These are phyloP conservation scores for Manduca sexta DNA, from an alignment of 1,140 invertebrate species.

Conservation along the genomic window DNA sequence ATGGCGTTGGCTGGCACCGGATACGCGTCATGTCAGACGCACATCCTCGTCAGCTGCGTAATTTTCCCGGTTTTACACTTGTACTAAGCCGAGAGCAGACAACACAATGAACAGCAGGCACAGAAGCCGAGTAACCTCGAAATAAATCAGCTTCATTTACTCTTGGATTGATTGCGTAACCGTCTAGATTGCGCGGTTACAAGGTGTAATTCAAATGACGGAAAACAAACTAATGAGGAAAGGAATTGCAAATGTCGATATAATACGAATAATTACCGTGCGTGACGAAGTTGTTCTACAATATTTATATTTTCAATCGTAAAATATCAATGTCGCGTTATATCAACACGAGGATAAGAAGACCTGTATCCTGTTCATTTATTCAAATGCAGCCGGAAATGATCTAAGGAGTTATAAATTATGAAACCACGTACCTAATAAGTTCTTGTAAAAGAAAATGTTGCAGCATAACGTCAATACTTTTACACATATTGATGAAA, in stretches of 20 bases:
- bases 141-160: constrained; percentile 51
- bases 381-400: too few relatives aligned
- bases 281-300: too few relatives aligned
- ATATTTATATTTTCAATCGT: too few relatives aligned
- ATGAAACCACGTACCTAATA: too few relatives aligned
- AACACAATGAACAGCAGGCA: constrained; percentile 21
- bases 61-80: constrained; percentile 53
- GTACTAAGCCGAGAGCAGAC: constrained; percentile 8
- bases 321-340: too few relatives aligned
- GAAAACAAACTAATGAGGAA: constrained; percentile 5
- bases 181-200: constrained; percentile 36
- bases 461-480: too few relatives aligned
- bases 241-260: constrained; percentile 1
- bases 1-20: constrained; percentile 42
- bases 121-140: constrained; percentile 35
- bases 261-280: too few relatives aligned
- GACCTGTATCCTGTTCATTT: too few relatives aligned
- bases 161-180: constrained; percentile 51
- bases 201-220: constrained; percentile 7
- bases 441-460: too few relatives aligned
- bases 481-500: too few relatives aligned
- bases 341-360: too few relatives aligned
- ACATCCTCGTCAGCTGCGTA: constrained; percentile 54
- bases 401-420: too few relatives aligned
- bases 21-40: constrained; percentile 61